phyloP scores from a whole-genome alignment of 2,888 invertebrate species.

The Himalopsyche kuldschensis region DNA sequence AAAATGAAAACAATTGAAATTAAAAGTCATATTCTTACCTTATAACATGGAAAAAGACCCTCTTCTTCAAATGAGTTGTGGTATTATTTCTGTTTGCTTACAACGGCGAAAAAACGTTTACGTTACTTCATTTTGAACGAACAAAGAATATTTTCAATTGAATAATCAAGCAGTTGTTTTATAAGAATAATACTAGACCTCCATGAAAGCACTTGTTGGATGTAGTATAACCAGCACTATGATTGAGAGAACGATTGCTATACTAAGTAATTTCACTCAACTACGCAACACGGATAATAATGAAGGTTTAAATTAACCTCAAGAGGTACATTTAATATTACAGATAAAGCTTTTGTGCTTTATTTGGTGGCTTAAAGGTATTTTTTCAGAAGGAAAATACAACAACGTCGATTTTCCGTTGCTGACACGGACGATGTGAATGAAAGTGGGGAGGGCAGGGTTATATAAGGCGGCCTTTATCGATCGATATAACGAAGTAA shows the following conservation, averaged over 20 bases:
- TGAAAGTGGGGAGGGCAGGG: constrained; percentile 17
- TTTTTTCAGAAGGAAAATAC: not conserved
- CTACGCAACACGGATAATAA: not conserved
- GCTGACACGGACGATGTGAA: constrained; percentile 21
- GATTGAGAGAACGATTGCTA: not conserved
- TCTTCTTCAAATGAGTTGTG: not conserved
- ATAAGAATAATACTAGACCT: not conserved
- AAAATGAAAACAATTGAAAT: not conserved
- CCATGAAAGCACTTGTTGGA: constrained; percentile 35
- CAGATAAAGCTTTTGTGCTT: not conserved
- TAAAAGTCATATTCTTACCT: not conserved
- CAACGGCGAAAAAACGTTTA: not conserved
- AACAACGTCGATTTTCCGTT: constrained; percentile 10
- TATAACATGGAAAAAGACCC: not conserved
- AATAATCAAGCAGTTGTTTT: not conserved
- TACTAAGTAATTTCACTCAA: not conserved
- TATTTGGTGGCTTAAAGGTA: not conserved
- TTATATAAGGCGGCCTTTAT: constrained; percentile 31
- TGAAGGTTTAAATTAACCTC: not conserved
- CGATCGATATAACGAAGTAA: constrained; percentile 35
- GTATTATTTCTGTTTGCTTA: not conserved
- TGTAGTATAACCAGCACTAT: not conserved
- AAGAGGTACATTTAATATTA: not conserved
- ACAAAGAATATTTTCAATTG: not conserved
- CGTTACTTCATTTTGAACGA: not conserved